Conservation (phyloP, 2,113 vertebrate species). For the Pavo muticus region DNA sequence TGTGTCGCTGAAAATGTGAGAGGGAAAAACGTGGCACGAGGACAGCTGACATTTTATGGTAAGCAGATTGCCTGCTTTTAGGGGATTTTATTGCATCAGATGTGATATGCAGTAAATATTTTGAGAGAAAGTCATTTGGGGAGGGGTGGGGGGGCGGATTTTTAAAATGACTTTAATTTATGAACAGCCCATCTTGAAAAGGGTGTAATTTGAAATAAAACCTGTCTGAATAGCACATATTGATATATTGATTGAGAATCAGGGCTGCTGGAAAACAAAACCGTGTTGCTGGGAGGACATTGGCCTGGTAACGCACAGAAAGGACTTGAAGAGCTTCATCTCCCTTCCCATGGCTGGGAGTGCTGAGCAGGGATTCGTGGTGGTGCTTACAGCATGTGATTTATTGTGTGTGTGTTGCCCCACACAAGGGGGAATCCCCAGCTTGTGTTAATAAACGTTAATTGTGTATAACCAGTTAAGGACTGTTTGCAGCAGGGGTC, state of each 20-base stretch:
- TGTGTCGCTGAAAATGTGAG: slow-evolving; percentile 94
- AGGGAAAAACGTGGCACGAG: slow-evolving; percentile 91
- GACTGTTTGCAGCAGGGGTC: not conserved
- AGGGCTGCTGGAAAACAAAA: slow-evolving; percentile 32
- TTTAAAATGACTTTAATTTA: not conserved
- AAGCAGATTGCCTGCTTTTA: slow-evolving; percentile 45
- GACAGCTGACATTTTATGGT: slow-evolving; percentile 96
- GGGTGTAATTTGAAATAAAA: not conserved
- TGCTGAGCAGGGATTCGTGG: not conserved
- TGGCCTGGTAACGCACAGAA: not conserved
- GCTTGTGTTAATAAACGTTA: not conserved
- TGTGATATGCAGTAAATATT: not conserved
- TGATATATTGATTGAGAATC: slow-evolving; percentile 13
- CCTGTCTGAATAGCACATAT: not conserved
- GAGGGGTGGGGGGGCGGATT: not conserved
- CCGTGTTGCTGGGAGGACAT: not conserved
- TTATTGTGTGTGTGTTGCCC: not conserved
- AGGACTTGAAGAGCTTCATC: not conserved
- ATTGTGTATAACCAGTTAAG: not conserved
- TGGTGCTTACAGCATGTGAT: not conserved
- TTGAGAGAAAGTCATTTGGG: not conserved
- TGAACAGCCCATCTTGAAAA: not conserved
- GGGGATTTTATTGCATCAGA: not conserved
- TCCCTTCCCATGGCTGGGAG: not conserved
- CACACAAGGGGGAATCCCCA: not conserved